Evolutionary conservation across 2,797 vertebrate genomes (phyloP), one percentile per base, ranked within the genome.

Genomic region (Nyctalus aviator): DNA sequence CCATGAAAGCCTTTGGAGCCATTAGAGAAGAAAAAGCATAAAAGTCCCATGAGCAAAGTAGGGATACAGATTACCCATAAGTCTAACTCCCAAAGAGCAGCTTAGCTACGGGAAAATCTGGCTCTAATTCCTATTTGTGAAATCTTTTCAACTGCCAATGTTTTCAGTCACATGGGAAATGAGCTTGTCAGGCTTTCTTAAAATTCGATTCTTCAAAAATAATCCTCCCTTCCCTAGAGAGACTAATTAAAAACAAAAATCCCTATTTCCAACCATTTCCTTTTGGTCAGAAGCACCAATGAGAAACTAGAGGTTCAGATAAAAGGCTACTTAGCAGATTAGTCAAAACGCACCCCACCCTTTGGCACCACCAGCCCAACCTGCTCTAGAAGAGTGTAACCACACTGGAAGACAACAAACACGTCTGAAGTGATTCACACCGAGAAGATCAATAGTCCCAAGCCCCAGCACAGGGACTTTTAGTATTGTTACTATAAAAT

Each of bases 241-340:
- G 62, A 96, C 81, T 95, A 96, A 97, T 95, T 95, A 95, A 97
- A 96, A 97, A 96, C 96, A 96, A 97, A 97, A 95, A 73, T 88
- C 77, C 21, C 0, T 59, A 95, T 91, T 94, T 91, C 81, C 77
- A 91, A 93, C 72, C 84, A 78, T 91, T 83, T 81, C 23, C 84
- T 94, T 84, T 76, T 48, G 73, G 91, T 95, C 77, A 96, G 66
- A 94, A 97, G 85, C 50, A 90, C 69, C 93, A 95, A 95, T 91
- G 64, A 97, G 92, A 95, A 96, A 91, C 81, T 85, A 93, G 88
- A 87, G 73, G 84, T 35, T 72, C 41, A 91, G 89, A 95, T 95
- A 96, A 97, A 96, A 96, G 96, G 73, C 90, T 78, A 88, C 76
- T 96, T 84, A 84, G 73, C 41, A 91, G 91, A 95, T 95, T 91